These are phyloP conservation scores for Muntiacus reevesi DNA, from an alignment of 2,113 vertebrate genomes.

Conservation along the genomic window DNA sequence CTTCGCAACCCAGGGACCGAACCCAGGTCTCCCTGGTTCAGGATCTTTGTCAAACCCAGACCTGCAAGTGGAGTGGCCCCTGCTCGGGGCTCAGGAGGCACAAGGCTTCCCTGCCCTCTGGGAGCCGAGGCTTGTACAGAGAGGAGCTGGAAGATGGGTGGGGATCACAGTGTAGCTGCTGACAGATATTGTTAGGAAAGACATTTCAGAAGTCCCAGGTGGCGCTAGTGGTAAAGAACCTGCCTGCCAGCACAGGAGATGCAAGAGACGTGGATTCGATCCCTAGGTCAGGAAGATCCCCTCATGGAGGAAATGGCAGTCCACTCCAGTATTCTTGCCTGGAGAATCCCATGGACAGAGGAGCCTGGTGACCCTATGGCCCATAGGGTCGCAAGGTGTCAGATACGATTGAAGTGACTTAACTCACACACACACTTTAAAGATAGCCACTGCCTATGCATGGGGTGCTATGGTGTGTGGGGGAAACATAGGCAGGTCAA, in stretches of 20 bases:
- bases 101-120: neutral
- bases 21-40: neutral
- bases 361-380: neutral
- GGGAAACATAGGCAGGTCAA: neutral
- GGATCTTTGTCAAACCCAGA: neutral
- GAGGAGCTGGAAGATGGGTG: neutral
- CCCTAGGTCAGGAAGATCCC: neutral
- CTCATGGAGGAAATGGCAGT: neutral
- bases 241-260: neutral
- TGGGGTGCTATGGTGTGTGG: neutral
- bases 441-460: neutral
- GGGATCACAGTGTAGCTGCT: neutral
- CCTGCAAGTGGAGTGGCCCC: neutral
- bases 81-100: neutral
- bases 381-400: neutral
- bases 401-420: neutral
- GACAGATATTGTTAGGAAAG: neutral
- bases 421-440: neutral
- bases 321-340: neutral
- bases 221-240: neutral
- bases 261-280: neutral
- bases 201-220: neutral
- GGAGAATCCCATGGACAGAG: neutral
- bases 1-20: neutral
- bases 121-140: neutral